Evolutionary conservation across 1,140 invertebrate species (phyloP), one percentile per base, ranked within the genome.

Genomic region (Drosophila virilis): DNA sequence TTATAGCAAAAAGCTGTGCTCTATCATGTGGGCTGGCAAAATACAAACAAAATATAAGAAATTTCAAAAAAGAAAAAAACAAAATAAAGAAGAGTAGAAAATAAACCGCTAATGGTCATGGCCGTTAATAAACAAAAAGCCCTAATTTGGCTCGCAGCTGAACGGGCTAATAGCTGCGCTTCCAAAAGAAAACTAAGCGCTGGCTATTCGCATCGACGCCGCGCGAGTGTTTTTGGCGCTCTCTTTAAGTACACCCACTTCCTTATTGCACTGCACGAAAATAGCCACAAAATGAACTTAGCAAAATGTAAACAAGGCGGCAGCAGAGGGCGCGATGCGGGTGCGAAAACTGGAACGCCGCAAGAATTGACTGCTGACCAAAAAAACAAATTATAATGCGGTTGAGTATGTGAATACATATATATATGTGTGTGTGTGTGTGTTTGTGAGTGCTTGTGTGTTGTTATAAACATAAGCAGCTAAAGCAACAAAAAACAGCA

Each of bases 71-170:
- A 40, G 5, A 50, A 40, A 17, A 33, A 15, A 10, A 9, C n/a
- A n/a, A n/a, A n/a, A n/a, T n/a, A 6, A 71, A 75, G 52, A 38
- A 35, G 51, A 57, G 58, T 46, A 70, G 65, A 79, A 82, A 72
- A 82, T 70, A 88, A 78, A 86, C 82, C 83, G 78, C 83, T 88
- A 88, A 88, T 88, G 83, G 84, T 89, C 83, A 85, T 84, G 81
- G 80, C 77, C 81, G 80, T 84, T 84, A 85, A 77, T 84, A 84
- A 80, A 84, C 72, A 79, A 64, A 85, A 84, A 83, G 77, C 79
- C 79, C 83, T 89, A 88, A 88, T 88, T 88, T 88, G 84, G 83
- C 69, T 77, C 40, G 72, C 62, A 59, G 45, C 43, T 8, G 54
- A 46, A 28, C 35, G 15, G 50, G 70, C 79, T 37, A 59, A 67